Base-by-base conservation (phyloP, 2,113 vertebrate genomes). In the Leucosticte australis region DNA sequence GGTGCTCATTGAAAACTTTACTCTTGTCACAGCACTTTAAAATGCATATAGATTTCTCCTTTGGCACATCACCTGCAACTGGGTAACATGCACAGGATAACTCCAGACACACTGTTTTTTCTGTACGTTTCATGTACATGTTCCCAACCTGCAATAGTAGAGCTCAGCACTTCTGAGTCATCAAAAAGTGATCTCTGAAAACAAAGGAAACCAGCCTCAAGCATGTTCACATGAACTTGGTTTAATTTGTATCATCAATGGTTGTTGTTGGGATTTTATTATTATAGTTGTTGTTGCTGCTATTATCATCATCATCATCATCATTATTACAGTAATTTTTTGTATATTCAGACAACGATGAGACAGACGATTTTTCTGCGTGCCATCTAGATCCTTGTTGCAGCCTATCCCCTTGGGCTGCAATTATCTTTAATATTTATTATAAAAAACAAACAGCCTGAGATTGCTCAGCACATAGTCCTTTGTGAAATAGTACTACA, bases 371-470 rank as follows among this genome's bases (percentile, higher is more conserved):
- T 53, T 91, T 79, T 64, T 69, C 41, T 79, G n/a, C 16, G 1
- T 5, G 12, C 12, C 39, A 31, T 59, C 53, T 69, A 62, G 46
- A 64, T n/a, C 65, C 39, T 18, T 73, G n/a, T 50, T 59, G 30
- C 74, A 89, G 53, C 23, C 33, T 57, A 65, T 42, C 8, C 35
- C 64, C 5, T 12, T 27, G 46, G 59, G 57, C 55, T 88, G 30
- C 47, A 67, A 49, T 86, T 77, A 93, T 74, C 15, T 26, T n/a
- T n/a, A n/a, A n/a, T n/a, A n/a, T n/a, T n/a, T n/a, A n/a, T n/a
- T n/a, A n/a, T n/a, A n/a, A 57, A 71, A 87, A 96, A 82, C 39
- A 95, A 94, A 94, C 55, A 83, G 63, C 17, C 71, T 50, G 50
- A 92, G 57, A 90, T 57, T 85, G 57, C 55, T 92, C 65, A 74